phyloP scores from a whole-genome alignment of 53 echinoderm and acorn worm species.

The Holothuria leucospilota region DNA sequence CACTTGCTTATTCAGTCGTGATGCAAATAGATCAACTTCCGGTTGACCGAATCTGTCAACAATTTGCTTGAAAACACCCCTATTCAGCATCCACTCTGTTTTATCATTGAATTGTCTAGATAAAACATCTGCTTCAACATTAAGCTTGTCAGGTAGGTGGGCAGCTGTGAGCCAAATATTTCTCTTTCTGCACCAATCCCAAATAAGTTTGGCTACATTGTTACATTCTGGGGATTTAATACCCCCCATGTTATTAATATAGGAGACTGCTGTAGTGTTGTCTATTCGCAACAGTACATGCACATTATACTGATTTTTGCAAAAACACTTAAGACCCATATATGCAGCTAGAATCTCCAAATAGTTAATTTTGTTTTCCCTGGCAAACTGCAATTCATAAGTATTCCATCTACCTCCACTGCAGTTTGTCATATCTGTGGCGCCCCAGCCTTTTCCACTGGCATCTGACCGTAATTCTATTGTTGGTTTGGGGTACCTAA shows the following conservation, averaged over 20 bases:
- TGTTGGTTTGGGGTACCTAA: no score
- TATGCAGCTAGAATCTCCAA: constrained; percentile 61
- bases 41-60: background rate
- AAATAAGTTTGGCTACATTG: background rate
- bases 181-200: constrained; percentile 15
- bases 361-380: constrained; percentile 58
- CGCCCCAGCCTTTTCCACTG: no score
- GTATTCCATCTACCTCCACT: background rate
- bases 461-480: no score
- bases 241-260: no score
- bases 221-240: background rate
- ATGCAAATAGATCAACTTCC: constrained; percentile 14
- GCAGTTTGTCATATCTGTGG: no score
- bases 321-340: constrained; percentile 62
- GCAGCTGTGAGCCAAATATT: constrained; percentile 13
- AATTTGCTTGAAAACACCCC: background rate
- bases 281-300: background rate
- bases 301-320: constrained; percentile 1
- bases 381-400: background rate
- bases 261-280: constrained; percentile 45
- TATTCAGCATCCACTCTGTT: constrained; percentile 46
- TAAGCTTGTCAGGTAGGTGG: background rate
- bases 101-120: constrained; percentile 37
- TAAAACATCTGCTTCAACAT: constrained; percentile 34
- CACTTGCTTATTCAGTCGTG: constrained; percentile 28